These are phyloP conservation scores for Ctenoplectra terminalis DNA, from an alignment of 1,140 invertebrate species.

Conservation along the genomic window DNA sequence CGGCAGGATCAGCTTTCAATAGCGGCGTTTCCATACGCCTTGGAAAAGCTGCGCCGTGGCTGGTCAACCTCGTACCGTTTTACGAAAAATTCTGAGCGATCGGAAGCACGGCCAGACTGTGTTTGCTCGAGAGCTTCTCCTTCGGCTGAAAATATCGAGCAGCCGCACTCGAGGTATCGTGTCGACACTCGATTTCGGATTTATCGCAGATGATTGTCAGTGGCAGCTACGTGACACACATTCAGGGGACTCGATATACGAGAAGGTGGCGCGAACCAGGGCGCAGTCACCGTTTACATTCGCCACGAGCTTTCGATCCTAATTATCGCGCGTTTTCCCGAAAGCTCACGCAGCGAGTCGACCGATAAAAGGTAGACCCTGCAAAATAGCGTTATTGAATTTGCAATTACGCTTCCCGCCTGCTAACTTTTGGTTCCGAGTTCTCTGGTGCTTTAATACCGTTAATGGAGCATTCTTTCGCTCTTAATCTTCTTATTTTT, in stretches of 20 bases:
- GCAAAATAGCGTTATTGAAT: constrained; percentile 4
- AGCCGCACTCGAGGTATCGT: background rate
- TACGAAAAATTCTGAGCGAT: background rate
- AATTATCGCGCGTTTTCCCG: constrained; percentile 11
- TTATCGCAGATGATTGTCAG: constrained; percentile 7
- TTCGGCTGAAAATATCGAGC: background rate
- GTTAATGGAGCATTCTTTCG: constrained; percentile 6
- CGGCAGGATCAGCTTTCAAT: background rate
- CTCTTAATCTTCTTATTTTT: background rate
- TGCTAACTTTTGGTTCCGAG: background rate
- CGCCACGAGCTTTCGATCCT: background rate
- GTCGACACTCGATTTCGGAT: constrained; percentile 1
- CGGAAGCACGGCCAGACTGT: background rate
- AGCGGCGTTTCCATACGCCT: background rate
- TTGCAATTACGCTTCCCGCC: background rate
- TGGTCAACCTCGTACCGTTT: too few species aligned
- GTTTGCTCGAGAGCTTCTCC: constrained; percentile 1
- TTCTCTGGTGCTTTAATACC: background rate
- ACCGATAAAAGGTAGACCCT: background rate
- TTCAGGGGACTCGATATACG: background rate
- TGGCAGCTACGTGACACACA: constrained; percentile 15
- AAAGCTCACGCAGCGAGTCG: background rate
- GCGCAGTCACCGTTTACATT: background rate
- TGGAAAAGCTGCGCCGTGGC: background rate
- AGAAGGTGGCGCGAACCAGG: too few species aligned